Conservation (phyloP, 2,113 vertebrate genomes). For the Leucopternis melanops region DNA sequence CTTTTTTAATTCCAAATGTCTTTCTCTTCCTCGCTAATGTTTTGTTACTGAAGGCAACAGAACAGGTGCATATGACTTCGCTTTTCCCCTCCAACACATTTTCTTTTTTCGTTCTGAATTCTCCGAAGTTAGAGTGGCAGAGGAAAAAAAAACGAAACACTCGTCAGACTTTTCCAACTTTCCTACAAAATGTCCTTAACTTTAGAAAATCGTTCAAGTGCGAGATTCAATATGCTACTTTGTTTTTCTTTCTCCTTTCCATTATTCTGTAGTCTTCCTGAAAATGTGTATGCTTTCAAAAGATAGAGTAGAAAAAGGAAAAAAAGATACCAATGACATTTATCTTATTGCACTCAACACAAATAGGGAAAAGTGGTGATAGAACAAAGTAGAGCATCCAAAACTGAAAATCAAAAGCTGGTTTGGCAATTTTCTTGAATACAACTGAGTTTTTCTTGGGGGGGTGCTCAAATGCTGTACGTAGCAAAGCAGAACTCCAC, state of each 20-base stretch:
- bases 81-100: conserved; percentile 51
- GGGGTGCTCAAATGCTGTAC: no score
- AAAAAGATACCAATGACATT: not conserved
- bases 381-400: not conserved
- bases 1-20: conserved; percentile 46
- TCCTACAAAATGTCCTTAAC: not conserved
- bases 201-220: not conserved
- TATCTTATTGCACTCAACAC: not conserved
- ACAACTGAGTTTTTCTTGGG: not conserved
- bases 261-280: not conserved
- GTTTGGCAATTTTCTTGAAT: not conserved
- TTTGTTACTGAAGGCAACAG: conserved; percentile 50
- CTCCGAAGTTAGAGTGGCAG: not conserved
- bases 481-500: no score
- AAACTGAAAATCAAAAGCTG: not conserved
- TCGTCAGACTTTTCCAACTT: conserved; percentile 24
- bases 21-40: not conserved
- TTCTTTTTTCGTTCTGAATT: conserved; percentile 52
- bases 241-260: conserved; percentile 1
- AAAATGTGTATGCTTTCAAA: not conserved
- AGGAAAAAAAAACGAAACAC: not conserved
- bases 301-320: not conserved
- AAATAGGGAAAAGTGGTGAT: not conserved
- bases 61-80: conserved; percentile 51
- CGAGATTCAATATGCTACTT: not conserved